Percentiles rank a stretch among this genome's conserved stretches.
Conservation (phyloP, 1,140 invertebrate genomes). For the Sycophila sp. region DNA sequence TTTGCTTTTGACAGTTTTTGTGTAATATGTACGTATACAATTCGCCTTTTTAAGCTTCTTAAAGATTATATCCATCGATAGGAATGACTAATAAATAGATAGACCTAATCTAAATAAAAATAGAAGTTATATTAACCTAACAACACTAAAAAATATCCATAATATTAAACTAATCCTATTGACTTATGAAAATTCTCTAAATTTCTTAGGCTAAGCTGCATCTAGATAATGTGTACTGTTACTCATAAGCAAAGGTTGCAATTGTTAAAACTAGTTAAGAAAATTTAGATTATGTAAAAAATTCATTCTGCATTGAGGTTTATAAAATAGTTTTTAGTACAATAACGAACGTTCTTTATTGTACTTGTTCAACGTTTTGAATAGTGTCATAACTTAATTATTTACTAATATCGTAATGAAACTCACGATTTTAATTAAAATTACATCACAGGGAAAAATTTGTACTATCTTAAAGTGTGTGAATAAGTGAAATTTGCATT, state of each 20-base stretch:
- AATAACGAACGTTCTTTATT: neutral
- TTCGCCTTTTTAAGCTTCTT: neutral
- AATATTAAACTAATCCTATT: neutral
- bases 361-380: neutral
- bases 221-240: constrained; percentile 1
- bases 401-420: no score
- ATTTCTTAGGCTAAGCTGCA: neutral
- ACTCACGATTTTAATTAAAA: no score
- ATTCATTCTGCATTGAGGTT: constrained; percentile 15
- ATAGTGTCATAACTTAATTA: no score
- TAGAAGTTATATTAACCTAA: neutral
- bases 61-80: neutral
- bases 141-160: neutral
- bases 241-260: constrained; percentile 21
- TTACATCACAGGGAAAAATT: no score
- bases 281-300: constrained; percentile 13
- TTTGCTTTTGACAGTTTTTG: constrained; percentile 15
- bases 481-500: no score
- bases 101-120: neutral
- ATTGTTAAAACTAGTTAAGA: constrained; percentile 30
- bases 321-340: neutral
- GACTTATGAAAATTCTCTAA: neutral
- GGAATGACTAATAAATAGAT: neutral
- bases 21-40: neutral
- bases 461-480: no score